phyloP scores from a whole-genome alignment of 2,888 invertebrate genomes.

The Stenichneumon culpator region DNA sequence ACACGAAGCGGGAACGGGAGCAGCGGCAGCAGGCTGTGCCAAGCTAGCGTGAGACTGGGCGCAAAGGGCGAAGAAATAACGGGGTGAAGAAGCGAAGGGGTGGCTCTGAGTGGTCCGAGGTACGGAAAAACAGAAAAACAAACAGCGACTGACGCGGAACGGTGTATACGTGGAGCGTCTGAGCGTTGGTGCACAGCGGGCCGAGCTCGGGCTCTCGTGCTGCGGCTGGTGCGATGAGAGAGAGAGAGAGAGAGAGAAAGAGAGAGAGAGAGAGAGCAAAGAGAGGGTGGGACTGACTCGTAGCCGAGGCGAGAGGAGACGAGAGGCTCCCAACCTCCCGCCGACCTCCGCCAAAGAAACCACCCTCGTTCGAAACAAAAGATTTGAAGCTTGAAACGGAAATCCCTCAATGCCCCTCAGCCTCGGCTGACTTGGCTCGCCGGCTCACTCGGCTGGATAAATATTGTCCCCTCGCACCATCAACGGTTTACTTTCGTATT shows the following conservation, averaged over 20 bases:
- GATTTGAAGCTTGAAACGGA: slow-evolving; percentile 74
- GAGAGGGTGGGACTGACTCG: slow-evolving; percentile 58
- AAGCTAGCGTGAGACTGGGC: slow-evolving; percentile 56
- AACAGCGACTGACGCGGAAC: slow-evolving; percentile 63
- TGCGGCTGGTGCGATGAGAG: slow-evolving; percentile 27
- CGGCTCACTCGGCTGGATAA: slow-evolving; percentile 68
- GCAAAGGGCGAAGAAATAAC: slow-evolving; percentile 64
- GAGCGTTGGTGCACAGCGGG: slow-evolving; percentile 40
- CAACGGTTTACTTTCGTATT: slow-evolving; percentile 72
- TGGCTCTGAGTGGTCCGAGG: slow-evolving; percentile 57
- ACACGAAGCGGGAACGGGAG: slow-evolving; percentile 31
- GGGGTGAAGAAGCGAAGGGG: slow-evolving; percentile 57
- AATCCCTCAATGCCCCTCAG: slow-evolving; percentile 74
- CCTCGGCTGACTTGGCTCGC: slow-evolving; percentile 54
- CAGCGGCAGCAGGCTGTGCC: slow-evolving; percentile 32
- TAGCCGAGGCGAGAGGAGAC: slow-evolving; percentile 56
- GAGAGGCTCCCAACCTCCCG: slow-evolving; percentile 43
- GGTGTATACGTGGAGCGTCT: slow-evolving; percentile 18
- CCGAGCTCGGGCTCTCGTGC: slow-evolving; percentile 42
- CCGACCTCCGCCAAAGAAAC: slow-evolving; percentile 67
- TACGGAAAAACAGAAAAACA: slow-evolving; percentile 67
- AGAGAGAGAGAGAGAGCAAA: slow-evolving; percentile 8
- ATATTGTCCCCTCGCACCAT: slow-evolving; percentile 71
- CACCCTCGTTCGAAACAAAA: slow-evolving; percentile 75
- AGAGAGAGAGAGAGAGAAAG: slow-evolving; percentile 2